These are phyloP conservation scores for Mesembrinibis cayennensis DNA, from an alignment of 2,113 vertebrate genomes.

Conservation along the genomic window DNA sequence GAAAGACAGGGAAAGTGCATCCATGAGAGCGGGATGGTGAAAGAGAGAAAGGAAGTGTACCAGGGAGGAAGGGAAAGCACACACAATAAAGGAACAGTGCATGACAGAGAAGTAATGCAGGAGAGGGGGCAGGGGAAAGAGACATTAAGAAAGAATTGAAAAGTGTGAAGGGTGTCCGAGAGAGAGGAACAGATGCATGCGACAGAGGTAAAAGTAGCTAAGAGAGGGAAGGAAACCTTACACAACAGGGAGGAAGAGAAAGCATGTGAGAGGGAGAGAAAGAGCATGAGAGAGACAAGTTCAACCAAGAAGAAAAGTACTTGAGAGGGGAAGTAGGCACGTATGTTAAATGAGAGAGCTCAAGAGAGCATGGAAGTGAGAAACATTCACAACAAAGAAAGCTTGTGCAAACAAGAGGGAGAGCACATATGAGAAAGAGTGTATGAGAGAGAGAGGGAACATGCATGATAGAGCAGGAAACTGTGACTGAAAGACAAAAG, in stretches of 20 bases:
- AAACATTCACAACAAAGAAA: not conserved
- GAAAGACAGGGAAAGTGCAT: not conserved
- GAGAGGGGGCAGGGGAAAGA: not conserved
- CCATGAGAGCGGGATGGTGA: not conserved
- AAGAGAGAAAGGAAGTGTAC: not conserved
- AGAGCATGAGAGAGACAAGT: not conserved
- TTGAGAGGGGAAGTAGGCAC: not conserved
- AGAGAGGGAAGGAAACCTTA: not conserved
- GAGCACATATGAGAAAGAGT: not conserved
- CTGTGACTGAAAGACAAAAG: not conserved
- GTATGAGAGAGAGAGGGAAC: not conserved
- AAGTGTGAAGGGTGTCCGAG: not conserved
- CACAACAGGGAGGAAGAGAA: fast-evolving
- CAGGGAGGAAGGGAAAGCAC: not conserved
- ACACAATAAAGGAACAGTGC: not conserved
- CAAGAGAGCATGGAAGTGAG: not conserved
- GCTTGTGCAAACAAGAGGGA: not conserved
- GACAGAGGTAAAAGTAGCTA: not conserved
- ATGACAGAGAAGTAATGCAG: not conserved
- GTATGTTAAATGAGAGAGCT: not conserved
- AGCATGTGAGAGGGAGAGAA: not conserved
- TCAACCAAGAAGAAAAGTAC: not conserved
- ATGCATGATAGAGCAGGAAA: fast-evolving
- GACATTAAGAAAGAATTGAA: not conserved
- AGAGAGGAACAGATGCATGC: not conserved